phyloP scores from a whole-genome alignment of 1,140 invertebrate species.

The fruit fly (Drosophila melanogaster) region Release_6_plus_ISO1_MT NT_033777.3:23360501-23361000 shows the following conservation, averaged over 20 bases:
- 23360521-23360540: constrained; percentile 75
- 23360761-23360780: constrained; percentile 77
- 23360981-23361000: constrained; percentile 31
- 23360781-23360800: constrained; percentile 41
- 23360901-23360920: constrained; percentile 82
- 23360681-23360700: background rate
- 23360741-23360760: constrained; percentile 61
- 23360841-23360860: constrained; percentile 17
- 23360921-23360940: constrained; percentile 29
- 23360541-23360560: constrained; percentile 71
- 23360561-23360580: constrained; percentile 61
- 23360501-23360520: constrained; percentile 55
- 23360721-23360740: constrained; percentile 58
- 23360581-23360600: constrained; percentile 64
- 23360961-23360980: constrained; percentile 1
- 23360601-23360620: constrained; percentile 77
- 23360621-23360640: constrained; percentile 55
- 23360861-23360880: constrained; percentile 59
- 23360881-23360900: constrained; percentile 70
- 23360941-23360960: constrained; percentile 55
- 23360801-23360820: constrained; percentile 36
- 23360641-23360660: constrained; percentile 19
- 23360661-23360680: constrained; percentile 2
- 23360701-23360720: constrained; percentile 33
- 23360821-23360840: constrained; percentile 40